phyloP scores from a whole-genome alignment of 2,888 invertebrate species.

The Microplitis manilae region DNA sequence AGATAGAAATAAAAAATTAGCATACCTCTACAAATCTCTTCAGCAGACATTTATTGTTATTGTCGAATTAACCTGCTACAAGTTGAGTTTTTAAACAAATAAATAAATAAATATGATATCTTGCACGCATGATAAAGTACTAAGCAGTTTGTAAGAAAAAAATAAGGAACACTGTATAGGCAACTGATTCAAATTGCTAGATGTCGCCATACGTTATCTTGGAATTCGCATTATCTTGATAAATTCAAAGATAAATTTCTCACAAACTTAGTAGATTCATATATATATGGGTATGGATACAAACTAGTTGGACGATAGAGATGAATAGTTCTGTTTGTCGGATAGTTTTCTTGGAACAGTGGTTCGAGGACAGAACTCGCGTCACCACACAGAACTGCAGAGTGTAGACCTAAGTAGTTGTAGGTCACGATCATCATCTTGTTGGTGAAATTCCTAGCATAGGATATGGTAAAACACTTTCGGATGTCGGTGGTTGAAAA shows the following conservation, averaged over 20 bases:
- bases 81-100: not conserved
- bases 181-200: not conserved
- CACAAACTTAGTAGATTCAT: too few species aligned
- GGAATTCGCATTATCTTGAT: too few species aligned
- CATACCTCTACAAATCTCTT: not conserved
- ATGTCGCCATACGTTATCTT: not conserved
- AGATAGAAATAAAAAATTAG: not conserved
- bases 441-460: constrained; percentile 46
- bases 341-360: constrained; percentile 42
- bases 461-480: not conserved
- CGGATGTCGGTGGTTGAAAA: not conserved
- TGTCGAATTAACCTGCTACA: not conserved
- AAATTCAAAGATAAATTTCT: too few species aligned
- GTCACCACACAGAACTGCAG: too few species aligned
- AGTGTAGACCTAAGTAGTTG: constrained; percentile 21
- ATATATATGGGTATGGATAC: constrained; percentile 17
- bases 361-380: not conserved
- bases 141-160: not conserved
- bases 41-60: not conserved
- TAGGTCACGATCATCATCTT: constrained; percentile 52
- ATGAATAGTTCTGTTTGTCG: constrained; percentile 65
- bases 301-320: constrained; percentile 54
- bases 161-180: not conserved
- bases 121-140: not conserved
- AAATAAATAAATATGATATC: not conserved